Evolutionary conservation across 2,888 invertebrate genomes (phyloP), one percentile per base, ranked within the genome.

Genomic region (Nebria salina): DNA sequence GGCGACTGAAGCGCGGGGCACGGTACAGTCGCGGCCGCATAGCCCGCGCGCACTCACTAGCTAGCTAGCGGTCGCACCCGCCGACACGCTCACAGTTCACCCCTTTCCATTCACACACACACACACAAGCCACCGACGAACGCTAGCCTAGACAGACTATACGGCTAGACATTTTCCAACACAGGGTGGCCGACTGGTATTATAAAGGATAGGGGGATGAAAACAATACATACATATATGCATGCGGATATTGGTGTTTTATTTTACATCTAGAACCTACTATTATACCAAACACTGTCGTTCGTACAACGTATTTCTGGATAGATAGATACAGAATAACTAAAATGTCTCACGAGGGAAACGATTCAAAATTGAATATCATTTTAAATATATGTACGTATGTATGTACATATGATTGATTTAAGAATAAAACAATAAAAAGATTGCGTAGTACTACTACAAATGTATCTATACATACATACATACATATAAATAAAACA

Each of bases 31-130:
- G 11, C 54, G 11, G 54, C 54, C 54, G 34, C 34, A 34, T 34
- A 34, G 34, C 34, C 34, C 34, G 34, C 34, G 34, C 34, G 72
- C 72, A 72, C 25, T 34, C n/a, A 34, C 26, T n/a, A 20, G 9
- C 34, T 9, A n/a, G 66, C 66, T 66, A 25, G 15, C 15, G 7
- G 25, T 25, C 65, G 4, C 65, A n/a, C 65, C 15, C 65, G 13
- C 65, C n/a, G 13, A 65, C 65, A 6, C 65, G 65, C 65, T 7
- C 7, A 15, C 65, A n/a, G n/a, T 65, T 15, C 15, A 13, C 15
- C 65, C 15, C 65, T 65, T 15, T 65, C 65, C 15, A 15, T 65
- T 15, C 25, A 68, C 66, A 66, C 66, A 66, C 66, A n/a, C 66
- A 9, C 9, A 26, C 15, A 68, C 9, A 13, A 11, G n/a, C 70